Evolutionary conservation across 1,140 invertebrate species (phyloP), one percentile per base, ranked within the genome.

Genomic region (Anastrepha obliqua): DNA sequence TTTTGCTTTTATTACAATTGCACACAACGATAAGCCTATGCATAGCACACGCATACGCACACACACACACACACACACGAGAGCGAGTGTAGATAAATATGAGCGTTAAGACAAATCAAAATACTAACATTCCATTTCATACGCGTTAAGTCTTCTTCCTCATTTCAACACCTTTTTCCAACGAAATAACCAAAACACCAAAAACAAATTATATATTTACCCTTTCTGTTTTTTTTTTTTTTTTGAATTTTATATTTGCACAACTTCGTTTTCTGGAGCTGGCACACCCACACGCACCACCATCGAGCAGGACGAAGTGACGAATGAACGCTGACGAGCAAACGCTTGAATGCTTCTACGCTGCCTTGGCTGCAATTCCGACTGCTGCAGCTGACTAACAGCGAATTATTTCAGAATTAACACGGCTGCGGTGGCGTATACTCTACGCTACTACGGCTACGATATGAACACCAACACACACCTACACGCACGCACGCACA

Each of bases 341-440:
- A 5, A 81, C 74, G 51, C 47, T 81, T 81, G 17, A 55, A 55
- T 42, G 51, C n/a, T 81, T 81, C 74, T 51, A 51, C 74, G 13
- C 13, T 42, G 44, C 47, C 20, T 55, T 81, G 74, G 17, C n/a
- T 81, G 74, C 74, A 81, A 13, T 81, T 20, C 20, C 74, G 74
- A 81, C 47, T 55, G 15, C 15, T 81, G 74, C 74, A 81, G 74
- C 74, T 81, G 74, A 81, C 74, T 81, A 81, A 81, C 47, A 81
- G n/a, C 74, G 74, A 81, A 29, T n/a, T 51, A 81, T 20, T 81
- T 74, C 44, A 81, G 74, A 20, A 81, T 81, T 55, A 9, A 81
- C 44, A 81, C 47, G 74, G 47, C 44, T 81, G 74, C 74, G 74
- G 74, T 81, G 74, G 74, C 74, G 74, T 81, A 81, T 81, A 81